Conservation (phyloP, 2,888 invertebrate species). For the Tridacna gigas region DNA sequence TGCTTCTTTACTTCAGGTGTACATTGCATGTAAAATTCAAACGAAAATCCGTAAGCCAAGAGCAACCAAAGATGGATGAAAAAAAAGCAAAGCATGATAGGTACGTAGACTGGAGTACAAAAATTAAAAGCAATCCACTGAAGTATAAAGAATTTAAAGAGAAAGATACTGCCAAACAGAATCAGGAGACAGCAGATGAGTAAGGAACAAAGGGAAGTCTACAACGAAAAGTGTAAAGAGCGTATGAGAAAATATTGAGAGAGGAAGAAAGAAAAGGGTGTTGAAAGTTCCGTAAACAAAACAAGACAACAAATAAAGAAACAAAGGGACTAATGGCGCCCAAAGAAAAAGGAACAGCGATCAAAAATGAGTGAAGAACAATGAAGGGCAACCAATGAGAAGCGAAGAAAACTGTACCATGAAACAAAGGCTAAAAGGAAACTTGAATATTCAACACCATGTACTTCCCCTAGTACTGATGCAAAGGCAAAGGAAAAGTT, state of each 20-base stretch:
- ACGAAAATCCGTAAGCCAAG: not conserved
- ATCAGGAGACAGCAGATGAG: not conserved
- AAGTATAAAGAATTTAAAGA: slow-evolving; percentile 14
- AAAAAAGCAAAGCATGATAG: not conserved
- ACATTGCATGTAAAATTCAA: slow-evolving; percentile 17
- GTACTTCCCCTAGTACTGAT: not conserved
- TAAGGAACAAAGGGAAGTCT: slow-evolving; percentile 18
- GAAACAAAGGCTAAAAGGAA: slow-evolving; percentile 10
- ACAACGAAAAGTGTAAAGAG: slow-evolving; percentile 24
- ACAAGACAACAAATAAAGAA: slow-evolving; percentile 23
- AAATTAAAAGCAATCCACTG: not conserved
- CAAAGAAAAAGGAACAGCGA: slow-evolving; percentile 17
- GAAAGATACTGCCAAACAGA: slow-evolving; percentile 13
- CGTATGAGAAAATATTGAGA: slow-evolving; percentile 32
- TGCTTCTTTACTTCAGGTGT: slow-evolving; percentile 23
- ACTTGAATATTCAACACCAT: not conserved
- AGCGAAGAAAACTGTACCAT: slow-evolving; percentile 5
- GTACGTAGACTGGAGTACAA: not conserved
- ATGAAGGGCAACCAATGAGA: not conserved
- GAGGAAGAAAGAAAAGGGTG: slow-evolving; percentile 10
- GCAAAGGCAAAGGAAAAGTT: not conserved
- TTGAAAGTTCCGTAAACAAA: not conserved
- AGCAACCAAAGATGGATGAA: not conserved
- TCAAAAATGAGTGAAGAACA: slow-evolving; percentile 6
- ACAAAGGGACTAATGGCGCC: slow-evolving; percentile 2